Evolutionary conservation across 2,888 invertebrate genomes (phyloP).

Genomic region (Drosophila rubida): DNA sequence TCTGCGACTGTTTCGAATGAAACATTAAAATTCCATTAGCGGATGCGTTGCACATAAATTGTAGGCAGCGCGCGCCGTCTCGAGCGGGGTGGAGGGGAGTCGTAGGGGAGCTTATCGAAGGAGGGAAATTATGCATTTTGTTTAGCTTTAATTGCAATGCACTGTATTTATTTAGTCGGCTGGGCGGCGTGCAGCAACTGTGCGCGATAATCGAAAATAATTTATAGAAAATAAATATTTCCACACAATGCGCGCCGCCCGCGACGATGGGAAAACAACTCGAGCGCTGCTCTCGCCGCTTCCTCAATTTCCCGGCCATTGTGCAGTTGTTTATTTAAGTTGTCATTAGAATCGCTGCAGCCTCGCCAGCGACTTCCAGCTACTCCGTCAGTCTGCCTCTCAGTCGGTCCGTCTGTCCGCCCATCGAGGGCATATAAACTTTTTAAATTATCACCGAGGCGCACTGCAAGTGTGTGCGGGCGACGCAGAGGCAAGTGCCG

Average conservation of each 20-base stretch:
- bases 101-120: conserved; percentile 43
- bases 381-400: conserved; percentile 13
- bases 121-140: conserved; percentile 70
- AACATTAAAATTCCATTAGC: conserved; percentile 80
- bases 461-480: conserved; percentile 44
- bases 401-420: conserved; percentile 12
- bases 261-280: conserved; percentile 63
- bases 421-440: conserved; percentile 68
- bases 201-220: conserved; percentile 76
- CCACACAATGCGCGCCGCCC: conserved; percentile 66
- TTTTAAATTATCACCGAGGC: conserved; percentile 77
- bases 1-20: conserved; percentile 68
- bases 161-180: conserved; percentile 56
- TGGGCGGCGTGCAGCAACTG: conserved; percentile 3
- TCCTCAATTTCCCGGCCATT: conserved; percentile 27
- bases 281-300: conserved; percentile 38
- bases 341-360: conserved; percentile 71
- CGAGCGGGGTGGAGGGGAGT: neutral
- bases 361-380: conserved; percentile 43
- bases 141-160: conserved; percentile 73
- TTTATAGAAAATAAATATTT: conserved; percentile 79
- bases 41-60: conserved; percentile 71
- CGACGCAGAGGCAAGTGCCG: neutral
- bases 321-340: conserved; percentile 76
- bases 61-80: conserved; percentile 17